phyloP scores from a whole-genome alignment of 2,797 vertebrate species.

The Lepus oiostolus region DNA sequence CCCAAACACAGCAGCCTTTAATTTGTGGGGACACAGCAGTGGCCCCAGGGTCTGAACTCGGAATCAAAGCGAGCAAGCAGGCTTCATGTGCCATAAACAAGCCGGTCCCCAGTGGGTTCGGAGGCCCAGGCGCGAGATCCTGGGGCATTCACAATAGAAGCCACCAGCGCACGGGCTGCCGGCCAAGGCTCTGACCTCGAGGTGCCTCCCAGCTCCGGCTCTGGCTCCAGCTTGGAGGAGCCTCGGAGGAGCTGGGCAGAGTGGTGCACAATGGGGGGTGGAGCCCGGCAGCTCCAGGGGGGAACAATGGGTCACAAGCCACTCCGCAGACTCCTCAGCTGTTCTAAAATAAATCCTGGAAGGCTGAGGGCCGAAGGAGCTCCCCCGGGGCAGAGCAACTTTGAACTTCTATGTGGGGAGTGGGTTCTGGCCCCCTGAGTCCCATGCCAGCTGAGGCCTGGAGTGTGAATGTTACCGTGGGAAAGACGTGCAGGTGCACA shows the following conservation, averaged over 20 bases:
- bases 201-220: background rate
- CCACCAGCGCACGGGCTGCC: constrained; percentile 35
- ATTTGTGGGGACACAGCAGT: constrained; percentile 76
- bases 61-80: constrained; percentile 78
- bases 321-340: background rate
- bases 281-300: background rate
- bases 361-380: background rate
- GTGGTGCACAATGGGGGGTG: constrained; percentile 45
- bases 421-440: background rate
- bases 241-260: constrained; percentile 32
- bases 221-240: constrained; percentile 2
- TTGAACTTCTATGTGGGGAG: background rate
- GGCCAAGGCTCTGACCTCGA: constrained; percentile 19
- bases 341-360: background rate
- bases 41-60: constrained; percentile 74
- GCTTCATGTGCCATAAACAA: constrained; percentile 76
- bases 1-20: constrained; percentile 81
- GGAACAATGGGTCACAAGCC: constrained; percentile 36
- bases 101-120: constrained; percentile 63
- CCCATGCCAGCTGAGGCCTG: too few relatives aligned
- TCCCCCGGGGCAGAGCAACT: background rate
- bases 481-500: too few relatives aligned
- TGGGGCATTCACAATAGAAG: constrained; percentile 70
- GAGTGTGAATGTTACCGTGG: too few relatives aligned
- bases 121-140: constrained; percentile 48